Base-by-base conservation (phyloP, 2,888 invertebrate genomes). In the Harpagoxenus sublaevis region DNA sequence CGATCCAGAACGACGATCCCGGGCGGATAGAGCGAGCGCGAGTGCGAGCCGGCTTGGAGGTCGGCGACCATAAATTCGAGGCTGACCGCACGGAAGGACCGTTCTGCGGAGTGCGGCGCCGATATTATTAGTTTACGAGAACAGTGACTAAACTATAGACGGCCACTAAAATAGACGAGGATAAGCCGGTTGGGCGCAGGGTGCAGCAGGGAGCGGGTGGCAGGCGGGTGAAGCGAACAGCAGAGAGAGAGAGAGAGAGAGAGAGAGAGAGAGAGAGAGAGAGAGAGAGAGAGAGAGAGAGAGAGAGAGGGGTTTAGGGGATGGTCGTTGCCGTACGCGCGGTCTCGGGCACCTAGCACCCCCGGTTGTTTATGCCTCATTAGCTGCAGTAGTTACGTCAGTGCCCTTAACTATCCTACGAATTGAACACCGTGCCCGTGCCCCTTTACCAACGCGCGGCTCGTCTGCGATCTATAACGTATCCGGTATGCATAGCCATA, bases 341-440 rank as follows among this genome's bases (percentile, higher is more conserved):
- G 78, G 71, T 75, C 70, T 83, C 85, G 87, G 81, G 84, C 88
- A 83, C 68, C 89, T 83, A 87, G 89, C 89, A 89, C 88, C 91
- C 48, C 88, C 66, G 86, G 87, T 93, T 93, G 92, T 93, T 93
- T 93, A 93, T 92, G 92, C 93, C 93, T 93, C 93, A 93, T 93
- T 93, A 93, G 93, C 91, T 82, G 79, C 91, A 88, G 89, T 91
- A 93, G 93, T 93, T 93, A 91, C 92, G 90, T 90, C 91, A 89
- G 90, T 89, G 87, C 88, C 90, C 92, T 93, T 92, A 93, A 92
- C 93, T 91, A 92, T 90, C 91, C 90, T 87, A 90, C 90, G 90
- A 92, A 90, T 92, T 89, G 90, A 91, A 91, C 92, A 84, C 86
- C 68, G 55, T 73, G 9, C 18, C 45, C 73, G 74, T 77, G 82